phyloP scores from a whole-genome alignment of 2,113 vertebrate genomes.

The Leptobrachium ailaonicum region DNA sequence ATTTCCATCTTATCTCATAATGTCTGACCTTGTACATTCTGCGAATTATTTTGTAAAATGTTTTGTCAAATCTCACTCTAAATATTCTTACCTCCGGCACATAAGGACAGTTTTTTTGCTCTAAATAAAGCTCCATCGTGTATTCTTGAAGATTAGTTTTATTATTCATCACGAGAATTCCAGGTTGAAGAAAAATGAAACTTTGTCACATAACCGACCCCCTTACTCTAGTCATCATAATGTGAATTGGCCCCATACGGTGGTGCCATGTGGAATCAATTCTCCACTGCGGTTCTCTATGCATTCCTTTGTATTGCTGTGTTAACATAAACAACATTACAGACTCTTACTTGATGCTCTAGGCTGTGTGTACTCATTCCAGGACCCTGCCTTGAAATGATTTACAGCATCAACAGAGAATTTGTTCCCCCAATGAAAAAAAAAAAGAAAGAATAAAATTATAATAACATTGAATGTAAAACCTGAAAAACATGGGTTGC shows the following conservation, averaged over 20 bases:
- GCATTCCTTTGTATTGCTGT: conserved; percentile 46
- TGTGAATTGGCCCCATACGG: conserved; percentile 32
- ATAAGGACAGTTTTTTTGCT: not conserved
- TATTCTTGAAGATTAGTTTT: not conserved
- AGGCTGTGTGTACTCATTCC: conserved; percentile 40
- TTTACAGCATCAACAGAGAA: conserved; percentile 38
- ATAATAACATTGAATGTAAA: conserved; percentile 3
- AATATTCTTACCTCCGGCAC: not conserved
- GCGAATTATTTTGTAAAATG: no score
- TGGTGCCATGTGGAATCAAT: conserved; percentile 44
- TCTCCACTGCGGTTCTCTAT: conserved; percentile 35
- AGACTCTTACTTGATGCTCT: conserved; percentile 31
- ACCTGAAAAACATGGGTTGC: conserved; percentile 5
- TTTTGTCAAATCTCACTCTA: no score
- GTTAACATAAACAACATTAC: conserved; percentile 46
- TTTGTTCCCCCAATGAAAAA: conserved; percentile 27
- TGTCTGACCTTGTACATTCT: no score
- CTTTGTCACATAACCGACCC: conserved; percentile 3
- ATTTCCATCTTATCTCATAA: no score
- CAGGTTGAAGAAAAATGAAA: conserved; percentile 2
- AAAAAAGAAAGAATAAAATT: not conserved
- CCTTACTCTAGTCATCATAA: conserved; percentile 13
- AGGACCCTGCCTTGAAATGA: conserved; percentile 29
- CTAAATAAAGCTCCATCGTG: not conserved
- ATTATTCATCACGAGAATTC: not conserved